Conservation (phyloP, 2,888 invertebrate genomes). For the Oscheius sp. region DNA sequence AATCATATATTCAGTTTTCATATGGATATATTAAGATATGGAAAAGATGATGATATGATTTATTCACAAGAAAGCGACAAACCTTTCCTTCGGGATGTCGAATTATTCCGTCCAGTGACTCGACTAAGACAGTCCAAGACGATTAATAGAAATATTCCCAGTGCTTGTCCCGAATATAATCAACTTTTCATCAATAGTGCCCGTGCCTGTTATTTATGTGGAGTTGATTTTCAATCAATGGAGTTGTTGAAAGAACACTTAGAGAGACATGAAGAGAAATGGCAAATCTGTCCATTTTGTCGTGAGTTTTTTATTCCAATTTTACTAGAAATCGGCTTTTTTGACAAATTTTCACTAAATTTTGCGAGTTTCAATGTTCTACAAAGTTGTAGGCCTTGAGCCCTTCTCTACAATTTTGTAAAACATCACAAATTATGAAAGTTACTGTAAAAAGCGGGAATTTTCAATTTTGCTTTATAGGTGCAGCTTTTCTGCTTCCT, state of each 20-base stretch:
- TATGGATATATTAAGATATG: neutral
- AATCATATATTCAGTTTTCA: conserved; percentile 15
- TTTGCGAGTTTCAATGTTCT: too few species aligned
- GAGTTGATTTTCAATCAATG: neutral
- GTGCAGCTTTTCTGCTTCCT: too few species aligned
- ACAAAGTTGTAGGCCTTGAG: too few species aligned
- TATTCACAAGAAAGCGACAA: neutral
- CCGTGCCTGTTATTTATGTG: conserved; percentile 20
- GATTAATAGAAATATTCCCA: neutral
- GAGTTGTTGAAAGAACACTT: neutral
- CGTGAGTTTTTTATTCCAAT: too few species aligned
- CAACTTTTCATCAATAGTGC: neutral
- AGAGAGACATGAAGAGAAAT: conserved; percentile 15
- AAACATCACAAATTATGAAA: too few species aligned
- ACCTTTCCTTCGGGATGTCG: neutral
- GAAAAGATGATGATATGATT: neutral
- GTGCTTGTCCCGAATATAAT: neutral
- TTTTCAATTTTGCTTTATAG: too few species aligned
- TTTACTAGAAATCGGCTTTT: too few species aligned
- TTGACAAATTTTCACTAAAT: neutral
- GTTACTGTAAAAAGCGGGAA: too few species aligned
- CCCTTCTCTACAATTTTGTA: too few species aligned
- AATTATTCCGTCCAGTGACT: neutral
- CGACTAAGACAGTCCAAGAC: neutral
- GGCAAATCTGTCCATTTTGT: conserved; percentile 10